Evolutionary conservation across 1,140 invertebrate species (phyloP), one percentile per base, ranked within the genome.

Genomic region (Hyphantria cunea): DNA sequence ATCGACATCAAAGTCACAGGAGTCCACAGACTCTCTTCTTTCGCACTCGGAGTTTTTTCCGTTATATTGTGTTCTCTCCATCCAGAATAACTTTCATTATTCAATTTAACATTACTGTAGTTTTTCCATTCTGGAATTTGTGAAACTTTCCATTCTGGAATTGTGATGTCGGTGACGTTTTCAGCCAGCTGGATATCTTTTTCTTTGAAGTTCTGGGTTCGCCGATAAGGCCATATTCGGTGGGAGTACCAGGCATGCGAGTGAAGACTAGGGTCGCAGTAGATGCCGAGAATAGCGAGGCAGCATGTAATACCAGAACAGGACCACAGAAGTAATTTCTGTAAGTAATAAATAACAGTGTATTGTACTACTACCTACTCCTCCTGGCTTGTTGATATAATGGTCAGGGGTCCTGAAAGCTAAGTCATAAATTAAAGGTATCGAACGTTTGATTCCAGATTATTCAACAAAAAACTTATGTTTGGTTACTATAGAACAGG

Each of bases 291-390:
- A 17, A 90, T 56, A 10, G 79, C 79, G 8, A 90, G 65, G 17
- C 84, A 84, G 60, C 83, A 84, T 0, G 85, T 84, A 48, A 90
- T 86, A 8, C 87, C 87, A 0, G 84, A 82, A 60, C 85, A 88
- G 0, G 87, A 90, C 69, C 78, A 83, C 3, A 90, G 68, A 0
- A 90, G 64, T 39, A 90, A 64, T 42, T 83, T 86, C 87, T 90
- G 80, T 82, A 83, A 49, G 45, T 62, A 50, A 32, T n/a, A n/a
- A 70, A 49, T 12, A 58, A 49, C 50, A 14, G n/a, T n/a, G n/a
- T n/a, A n/a, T n/a, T n/a, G n/a, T n/a, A n/a, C n/a, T n/a, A n/a
- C n/a, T n/a, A n/a, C n/a, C n/a, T n/a, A n/a, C n/a, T n/a, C n/a
- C n/a, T n/a, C n/a, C n/a, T n/a, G n/a, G n/a, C n/a, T n/a, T n/a